Percentiles rank a stretch among this genome's conserved stretches.
phyloP scores from a whole-genome alignment of 2,888 invertebrate species.

The Meta bourneti region DNA sequence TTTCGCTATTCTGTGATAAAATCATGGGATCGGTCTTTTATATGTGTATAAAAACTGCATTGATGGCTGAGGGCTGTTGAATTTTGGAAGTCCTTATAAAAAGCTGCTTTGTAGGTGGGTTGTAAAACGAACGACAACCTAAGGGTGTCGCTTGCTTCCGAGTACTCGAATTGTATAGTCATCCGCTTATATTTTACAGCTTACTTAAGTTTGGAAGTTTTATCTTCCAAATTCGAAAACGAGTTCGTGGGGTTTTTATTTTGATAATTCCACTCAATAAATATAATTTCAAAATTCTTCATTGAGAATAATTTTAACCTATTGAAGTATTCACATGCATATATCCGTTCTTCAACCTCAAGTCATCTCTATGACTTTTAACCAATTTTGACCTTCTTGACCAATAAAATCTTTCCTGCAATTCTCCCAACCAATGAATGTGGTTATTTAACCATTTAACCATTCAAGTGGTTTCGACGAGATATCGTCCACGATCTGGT shows the following conservation, averaged over 20 bases:
- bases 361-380: too few relatives aligned
- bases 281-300: too few relatives aligned
- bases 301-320: too few relatives aligned
- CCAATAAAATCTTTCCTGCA: too few relatives aligned
- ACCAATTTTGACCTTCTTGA: too few relatives aligned
- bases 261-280: too few relatives aligned
- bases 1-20: slow-evolving; percentile 64
- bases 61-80: slow-evolving; percentile 10
- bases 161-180: neutral
- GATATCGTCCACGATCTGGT: too few relatives aligned
- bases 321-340: too few relatives aligned
- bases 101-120: neutral
- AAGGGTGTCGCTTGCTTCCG: neutral
- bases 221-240: neutral
- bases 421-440: too few relatives aligned
- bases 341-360: too few relatives aligned
- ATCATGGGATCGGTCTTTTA: slow-evolving; percentile 48
- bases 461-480: too few relatives aligned
- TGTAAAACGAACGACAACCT: slow-evolving; percentile 12
- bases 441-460: too few relatives aligned
- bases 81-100: slow-evolving; percentile 24
- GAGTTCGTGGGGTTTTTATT: neutral
- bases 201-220: neutral
- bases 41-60: slow-evolving; percentile 47
- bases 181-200: neutral